Conservation (phyloP, 2,113 vertebrate species). For the Peromyscus maniculatus region DNA sequence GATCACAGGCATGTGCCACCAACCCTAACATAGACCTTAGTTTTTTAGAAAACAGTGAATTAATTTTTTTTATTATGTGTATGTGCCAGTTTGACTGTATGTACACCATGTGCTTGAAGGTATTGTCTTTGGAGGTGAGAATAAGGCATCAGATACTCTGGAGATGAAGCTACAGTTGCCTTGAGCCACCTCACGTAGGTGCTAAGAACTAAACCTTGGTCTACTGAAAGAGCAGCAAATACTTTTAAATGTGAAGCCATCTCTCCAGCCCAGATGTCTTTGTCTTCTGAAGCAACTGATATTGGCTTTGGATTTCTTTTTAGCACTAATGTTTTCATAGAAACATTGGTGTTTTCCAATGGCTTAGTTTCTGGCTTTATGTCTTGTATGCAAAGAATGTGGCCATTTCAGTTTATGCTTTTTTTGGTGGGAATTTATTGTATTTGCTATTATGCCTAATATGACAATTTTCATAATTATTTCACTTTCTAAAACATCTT, state of each 20-base stretch:
- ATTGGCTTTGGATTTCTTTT: not conserved
- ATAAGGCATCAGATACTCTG: not conserved
- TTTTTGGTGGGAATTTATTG: not conserved
- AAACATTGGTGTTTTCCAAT: not conserved
- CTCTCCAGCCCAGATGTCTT: not conserved
- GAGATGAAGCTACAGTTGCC: not conserved
- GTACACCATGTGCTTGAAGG: not conserved
- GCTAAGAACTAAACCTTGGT: too few species aligned
- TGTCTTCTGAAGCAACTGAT: constrained; percentile 8
- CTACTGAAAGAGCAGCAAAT: not conserved
- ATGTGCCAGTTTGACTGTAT: not conserved
- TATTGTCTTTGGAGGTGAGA: too few species aligned
- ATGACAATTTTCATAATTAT: not conserved
- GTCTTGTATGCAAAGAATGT: constrained; percentile 15
- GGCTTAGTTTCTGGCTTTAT: not conserved
- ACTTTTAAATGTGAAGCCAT: not conserved
- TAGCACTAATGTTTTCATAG: not conserved
- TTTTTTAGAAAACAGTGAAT: not conserved
- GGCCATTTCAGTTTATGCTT: not conserved
- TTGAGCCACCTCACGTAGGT: not conserved
- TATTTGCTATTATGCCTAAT: constrained; percentile 10
- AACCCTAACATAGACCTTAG: not conserved
- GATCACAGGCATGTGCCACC: not conserved
- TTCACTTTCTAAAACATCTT: constrained; percentile 50
- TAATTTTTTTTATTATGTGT: not conserved